Percentiles rank a stretch among this genome's conserved stretches.
Conservation (phyloP, 2,797 vertebrate species). For the Malacoraja senta region DNA sequence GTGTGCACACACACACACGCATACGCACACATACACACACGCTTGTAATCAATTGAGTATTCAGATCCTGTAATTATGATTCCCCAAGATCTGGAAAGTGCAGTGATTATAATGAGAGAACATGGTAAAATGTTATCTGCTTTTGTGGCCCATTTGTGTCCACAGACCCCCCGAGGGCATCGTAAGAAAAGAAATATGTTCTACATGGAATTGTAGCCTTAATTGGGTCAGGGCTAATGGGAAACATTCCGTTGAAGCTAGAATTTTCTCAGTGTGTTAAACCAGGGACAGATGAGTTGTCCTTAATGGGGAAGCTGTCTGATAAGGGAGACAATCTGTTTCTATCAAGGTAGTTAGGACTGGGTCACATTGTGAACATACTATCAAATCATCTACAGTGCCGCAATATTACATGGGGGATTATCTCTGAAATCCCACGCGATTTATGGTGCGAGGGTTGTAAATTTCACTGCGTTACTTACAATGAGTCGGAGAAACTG, state of each 20-base stretch:
- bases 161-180: constrained; percentile 13
- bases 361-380: neutral
- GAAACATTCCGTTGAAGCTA: neutral
- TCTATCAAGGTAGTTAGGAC: neutral
- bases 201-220: constrained; percentile 15
- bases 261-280: neutral
- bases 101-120: constrained; percentile 22
- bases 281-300: neutral
- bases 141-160: constrained; percentile 25
- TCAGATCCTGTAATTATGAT: constrained; percentile 12
- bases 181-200: constrained; percentile 30
- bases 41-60: neutral
- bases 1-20: too few relatives aligned
- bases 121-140: constrained; percentile 26
- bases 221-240: constrained; percentile 34
- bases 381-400: neutral
- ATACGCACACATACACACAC: neutral
- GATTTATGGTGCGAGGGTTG: neutral
- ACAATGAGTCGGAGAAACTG: neutral
- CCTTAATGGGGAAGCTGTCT: neutral
- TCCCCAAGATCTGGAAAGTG: constrained; percentile 8
- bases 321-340: neutral
- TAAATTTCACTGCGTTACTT: neutral
- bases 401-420: neutral
- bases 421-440: neutral